Evolutionary conservation across 2,797 vertebrate species (phyloP).

Genomic region (Chloroceryle inda): DNA sequence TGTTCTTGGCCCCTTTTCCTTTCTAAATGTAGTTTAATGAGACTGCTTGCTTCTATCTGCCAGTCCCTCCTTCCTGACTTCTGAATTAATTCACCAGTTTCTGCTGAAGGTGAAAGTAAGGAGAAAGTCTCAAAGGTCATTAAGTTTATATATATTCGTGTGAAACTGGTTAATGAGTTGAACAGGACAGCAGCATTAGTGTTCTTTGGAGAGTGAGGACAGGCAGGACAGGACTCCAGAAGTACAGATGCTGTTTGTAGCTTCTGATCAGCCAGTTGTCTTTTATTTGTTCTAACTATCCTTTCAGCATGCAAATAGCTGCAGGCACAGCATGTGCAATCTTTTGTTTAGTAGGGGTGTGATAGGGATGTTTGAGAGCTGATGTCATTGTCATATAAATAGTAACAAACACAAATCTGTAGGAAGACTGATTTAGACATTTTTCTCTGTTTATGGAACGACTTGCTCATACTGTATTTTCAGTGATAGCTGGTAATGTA

Average conservation of each 20-base stretch:
- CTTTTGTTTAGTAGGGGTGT: background rate
- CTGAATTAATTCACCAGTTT: background rate
- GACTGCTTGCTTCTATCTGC: background rate
- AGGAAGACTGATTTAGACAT: background rate
- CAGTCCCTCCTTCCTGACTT: background rate
- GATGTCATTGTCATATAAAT: background rate
- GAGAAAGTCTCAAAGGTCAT: background rate
- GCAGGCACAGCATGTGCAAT: background rate
- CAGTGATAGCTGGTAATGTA: background rate
- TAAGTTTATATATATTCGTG: background rate
- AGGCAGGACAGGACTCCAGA: background rate
- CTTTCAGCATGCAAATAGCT: background rate
- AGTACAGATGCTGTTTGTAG: background rate
- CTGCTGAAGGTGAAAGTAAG: background rate
- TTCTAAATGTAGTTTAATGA: background rate
- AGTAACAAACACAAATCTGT: background rate
- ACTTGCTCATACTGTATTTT: background rate
- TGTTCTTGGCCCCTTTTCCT: background rate
- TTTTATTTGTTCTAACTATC: background rate
- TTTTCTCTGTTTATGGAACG: background rate
- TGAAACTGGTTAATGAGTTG: background rate
- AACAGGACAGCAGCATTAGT: background rate
- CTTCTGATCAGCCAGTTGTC: background rate
- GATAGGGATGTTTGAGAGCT: background rate
- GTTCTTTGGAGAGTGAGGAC: background rate